Percentiles rank a stretch among this genome's conserved stretches.
Evolutionary conservation across 2,113 vertebrate genomes (phyloP).

Genomic region (Aepyceros melampus): DNA sequence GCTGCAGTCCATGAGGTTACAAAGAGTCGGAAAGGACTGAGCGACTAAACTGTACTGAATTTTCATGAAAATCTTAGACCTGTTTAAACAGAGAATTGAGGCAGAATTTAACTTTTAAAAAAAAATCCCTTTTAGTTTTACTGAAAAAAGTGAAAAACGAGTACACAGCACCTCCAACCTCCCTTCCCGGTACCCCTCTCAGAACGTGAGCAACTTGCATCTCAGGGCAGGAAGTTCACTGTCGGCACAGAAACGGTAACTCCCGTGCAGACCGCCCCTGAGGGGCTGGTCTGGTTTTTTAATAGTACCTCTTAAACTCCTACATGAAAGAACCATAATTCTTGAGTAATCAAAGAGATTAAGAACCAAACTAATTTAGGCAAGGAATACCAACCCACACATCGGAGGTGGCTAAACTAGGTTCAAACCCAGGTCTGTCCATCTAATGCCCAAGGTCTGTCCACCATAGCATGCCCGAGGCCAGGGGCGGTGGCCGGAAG

Average conservation of each 20-base stretch:
- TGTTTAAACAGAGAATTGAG: neutral
- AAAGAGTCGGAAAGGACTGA: neutral
- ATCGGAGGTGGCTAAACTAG: neutral
- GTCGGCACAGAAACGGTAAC: accelerated
- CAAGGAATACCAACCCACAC: neutral
- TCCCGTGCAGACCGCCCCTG: accelerated
- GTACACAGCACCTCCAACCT: neutral
- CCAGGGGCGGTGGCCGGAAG: too few species aligned
- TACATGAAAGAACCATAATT: neutral
- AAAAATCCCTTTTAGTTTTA: neutral
- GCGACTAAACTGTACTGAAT: neutral
- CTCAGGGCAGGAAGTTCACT: neutral
- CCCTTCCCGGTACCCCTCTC: neutral
- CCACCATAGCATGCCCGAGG: neutral
- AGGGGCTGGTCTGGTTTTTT: neutral
- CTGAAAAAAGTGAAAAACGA: neutral
- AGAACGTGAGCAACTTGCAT: accelerated
- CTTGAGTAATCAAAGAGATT: neutral
- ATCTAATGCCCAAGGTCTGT: neutral
- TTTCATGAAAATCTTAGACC: neutral
- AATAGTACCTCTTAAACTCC: neutral
- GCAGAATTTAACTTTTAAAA: neutral
- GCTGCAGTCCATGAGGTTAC: neutral
- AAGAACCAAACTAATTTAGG: neutral
- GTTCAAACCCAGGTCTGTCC: neutral